Evolutionary conservation across 2,113 vertebrate species (phyloP).

Genomic region (Hydrolagus affinis): DNA sequence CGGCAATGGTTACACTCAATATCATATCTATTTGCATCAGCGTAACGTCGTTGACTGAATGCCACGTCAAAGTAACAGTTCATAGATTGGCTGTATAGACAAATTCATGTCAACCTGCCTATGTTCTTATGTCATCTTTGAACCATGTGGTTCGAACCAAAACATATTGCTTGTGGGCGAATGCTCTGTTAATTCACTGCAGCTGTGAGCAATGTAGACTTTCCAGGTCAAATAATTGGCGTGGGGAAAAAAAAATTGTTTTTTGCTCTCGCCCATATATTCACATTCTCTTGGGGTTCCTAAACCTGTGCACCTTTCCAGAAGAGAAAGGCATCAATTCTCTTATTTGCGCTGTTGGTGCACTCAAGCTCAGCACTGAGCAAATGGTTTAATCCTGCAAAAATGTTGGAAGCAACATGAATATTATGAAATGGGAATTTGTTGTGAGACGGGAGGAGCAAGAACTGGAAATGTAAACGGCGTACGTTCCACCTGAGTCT

Average conservation of each 20-base stretch:
- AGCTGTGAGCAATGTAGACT: not conserved
- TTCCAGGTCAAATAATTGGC: conserved; percentile 16
- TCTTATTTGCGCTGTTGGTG: not conserved
- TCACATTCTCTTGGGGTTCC: not conserved
- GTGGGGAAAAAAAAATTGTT: not conserved
- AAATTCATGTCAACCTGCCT: not conserved
- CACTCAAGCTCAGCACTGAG: too few relatives aligned
- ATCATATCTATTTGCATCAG: too few relatives aligned
- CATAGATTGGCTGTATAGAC: not conserved
- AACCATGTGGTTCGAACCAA: conserved; percentile 22
- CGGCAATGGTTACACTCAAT: too few relatives aligned
- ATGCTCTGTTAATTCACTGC: not conserved
- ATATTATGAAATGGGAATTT: not conserved
- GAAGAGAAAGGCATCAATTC: not conserved
- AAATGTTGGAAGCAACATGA: not conserved
- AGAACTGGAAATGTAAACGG: not conserved
- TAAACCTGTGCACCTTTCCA: not conserved
- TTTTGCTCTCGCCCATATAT: not conserved
- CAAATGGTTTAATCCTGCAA: not conserved
- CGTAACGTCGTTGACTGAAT: too few relatives aligned
- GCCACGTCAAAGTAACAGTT: not conserved
- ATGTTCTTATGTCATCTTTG: not conserved
- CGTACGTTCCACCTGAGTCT: too few relatives aligned
- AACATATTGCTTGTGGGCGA: not conserved
- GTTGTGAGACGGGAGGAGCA: not conserved